Evolutionary conservation across 2,797 vertebrate species (phyloP).

Genomic region (Tapirus indicus): DNA sequence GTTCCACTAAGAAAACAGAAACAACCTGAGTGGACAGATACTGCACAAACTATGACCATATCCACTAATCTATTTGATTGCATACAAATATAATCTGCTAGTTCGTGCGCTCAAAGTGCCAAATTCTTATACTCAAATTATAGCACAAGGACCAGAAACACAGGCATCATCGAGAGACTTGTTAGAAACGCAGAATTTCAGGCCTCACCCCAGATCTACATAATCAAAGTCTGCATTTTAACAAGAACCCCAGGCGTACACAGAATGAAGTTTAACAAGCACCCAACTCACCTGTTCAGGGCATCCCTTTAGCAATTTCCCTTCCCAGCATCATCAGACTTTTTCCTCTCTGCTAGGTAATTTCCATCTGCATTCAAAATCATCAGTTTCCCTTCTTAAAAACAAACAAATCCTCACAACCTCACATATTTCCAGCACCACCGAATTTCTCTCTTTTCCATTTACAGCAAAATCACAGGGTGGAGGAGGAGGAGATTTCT

Average conservation of each 20-base stretch:
- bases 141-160: not conserved
- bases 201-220: not conserved
- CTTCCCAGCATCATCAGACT: not conserved
- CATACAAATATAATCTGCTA: not conserved
- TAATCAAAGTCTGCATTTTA: slow-evolving; percentile 15
- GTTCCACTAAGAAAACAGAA: slow-evolving; percentile 46
- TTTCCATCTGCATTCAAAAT: not conserved
- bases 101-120: not conserved
- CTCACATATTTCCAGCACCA: not conserved
- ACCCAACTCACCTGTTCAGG: not conserved
- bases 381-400: not conserved
- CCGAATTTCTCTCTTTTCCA: not conserved
- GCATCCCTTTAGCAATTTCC: not conserved
- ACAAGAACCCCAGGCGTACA: not conserved
- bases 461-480: not conserved
- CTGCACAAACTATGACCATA: not conserved
- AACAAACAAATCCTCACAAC: slow-evolving; percentile 31
- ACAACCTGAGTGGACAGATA: not conserved
- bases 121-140: not conserved
- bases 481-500: not conserved
- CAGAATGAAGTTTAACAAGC: not conserved
- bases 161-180: not conserved
- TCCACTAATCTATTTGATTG: not conserved
- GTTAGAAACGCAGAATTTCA: not conserved
- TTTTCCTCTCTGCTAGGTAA: slow-evolving; percentile 4